Evolutionary conservation across 37 sponge, comb jelly and placozoan genomes (phyloP).

Genomic region (Halichondria panicea): DNA sequence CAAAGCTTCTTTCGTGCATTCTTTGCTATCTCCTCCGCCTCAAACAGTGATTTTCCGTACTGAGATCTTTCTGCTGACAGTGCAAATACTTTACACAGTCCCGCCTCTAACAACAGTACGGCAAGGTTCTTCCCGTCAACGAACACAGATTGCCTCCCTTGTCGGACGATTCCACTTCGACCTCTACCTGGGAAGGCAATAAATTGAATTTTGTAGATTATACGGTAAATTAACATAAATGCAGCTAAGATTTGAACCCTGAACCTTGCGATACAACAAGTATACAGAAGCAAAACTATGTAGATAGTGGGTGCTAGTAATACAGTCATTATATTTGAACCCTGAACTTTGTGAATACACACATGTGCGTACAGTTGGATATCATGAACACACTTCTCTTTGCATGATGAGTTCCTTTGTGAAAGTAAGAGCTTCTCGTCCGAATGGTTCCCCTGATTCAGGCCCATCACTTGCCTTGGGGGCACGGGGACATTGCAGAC

Average conservation of each 20-base stretch:
- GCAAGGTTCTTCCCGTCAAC: constrained; percentile 87
- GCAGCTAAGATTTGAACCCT: not conserved
- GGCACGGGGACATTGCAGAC: constrained; percentile 84
- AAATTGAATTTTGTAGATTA: not conserved
- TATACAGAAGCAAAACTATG: not conserved
- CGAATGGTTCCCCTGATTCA: constrained; percentile 79
- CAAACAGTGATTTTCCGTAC: constrained; percentile 51
- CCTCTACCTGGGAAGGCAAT: constrained; percentile 69
- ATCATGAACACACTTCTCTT: constrained; percentile 83
- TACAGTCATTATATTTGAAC: not conserved
- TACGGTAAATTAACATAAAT: no score
- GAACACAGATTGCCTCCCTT: constrained; percentile 94
- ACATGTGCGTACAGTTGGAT: no score
- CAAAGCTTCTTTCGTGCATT: constrained; percentile 59
- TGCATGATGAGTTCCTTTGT: constrained; percentile 91
- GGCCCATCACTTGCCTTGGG: constrained; percentile 39
- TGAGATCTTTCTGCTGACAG: constrained; percentile 68
- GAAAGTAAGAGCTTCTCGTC: constrained; percentile 86
- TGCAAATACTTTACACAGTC: constrained; percentile 50
- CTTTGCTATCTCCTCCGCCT: constrained; percentile 63
- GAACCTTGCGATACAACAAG: not conserved
- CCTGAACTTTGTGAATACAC: no score
- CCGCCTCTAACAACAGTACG: constrained; percentile 71
- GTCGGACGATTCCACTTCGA: constrained; percentile 92
- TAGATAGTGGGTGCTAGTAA: constrained; percentile 1